Evolutionary conservation across 2,888 invertebrate genomes (phyloP), one percentile per base, ranked within the genome.

Genomic region (Oxystoma pomonae): DNA sequence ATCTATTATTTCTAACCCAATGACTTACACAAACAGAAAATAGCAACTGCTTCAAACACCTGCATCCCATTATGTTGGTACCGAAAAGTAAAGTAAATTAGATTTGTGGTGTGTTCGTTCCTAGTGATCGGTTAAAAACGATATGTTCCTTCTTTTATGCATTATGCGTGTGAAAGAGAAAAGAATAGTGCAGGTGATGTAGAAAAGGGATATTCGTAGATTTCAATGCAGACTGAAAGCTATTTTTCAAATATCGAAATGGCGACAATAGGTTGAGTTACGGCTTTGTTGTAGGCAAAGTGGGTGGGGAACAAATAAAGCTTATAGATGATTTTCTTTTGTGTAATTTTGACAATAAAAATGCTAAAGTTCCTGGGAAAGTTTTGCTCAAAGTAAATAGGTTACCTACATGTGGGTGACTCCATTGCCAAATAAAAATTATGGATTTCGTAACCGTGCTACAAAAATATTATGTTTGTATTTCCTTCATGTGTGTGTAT

Each of bases 231-330:
- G 3, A 35, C 35, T 7, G 12, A 35, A 35, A 35, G 35, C 35
- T 35, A 35, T 35, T 35, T 35, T 35, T 35, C 35, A 12, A 35
- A 35, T 12, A 35, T 35, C 35, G 35, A 35, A 35, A 35, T 35
- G 12, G 35, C 35, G 35, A 35, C 35, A 35, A 35, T 7, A 35
- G 35, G 35, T 35, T 35, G 35, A 35, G 5, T 3, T 12, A 35
- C 5, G 35, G 35, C 35, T 7, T 35, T 35, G 35, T 35, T 35
- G 12, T 12, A 12, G 53, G 19, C 53, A 5, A 19, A 53, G 53
- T 53, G 53, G 53, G 53, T 53, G 53, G 53, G n/a, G 53, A 53
- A 53, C 53, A 53, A 53, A 53, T 53, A 53, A 53, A 53, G 17
- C 53, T 17, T 53, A 53, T 53, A n/a, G 3, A 53, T 19, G 53